Evolutionary conservation across 2,888 invertebrate genomes (phyloP), one percentile per base, ranked within the genome.

Genomic region (Margaritifera margaritifera): DNA sequence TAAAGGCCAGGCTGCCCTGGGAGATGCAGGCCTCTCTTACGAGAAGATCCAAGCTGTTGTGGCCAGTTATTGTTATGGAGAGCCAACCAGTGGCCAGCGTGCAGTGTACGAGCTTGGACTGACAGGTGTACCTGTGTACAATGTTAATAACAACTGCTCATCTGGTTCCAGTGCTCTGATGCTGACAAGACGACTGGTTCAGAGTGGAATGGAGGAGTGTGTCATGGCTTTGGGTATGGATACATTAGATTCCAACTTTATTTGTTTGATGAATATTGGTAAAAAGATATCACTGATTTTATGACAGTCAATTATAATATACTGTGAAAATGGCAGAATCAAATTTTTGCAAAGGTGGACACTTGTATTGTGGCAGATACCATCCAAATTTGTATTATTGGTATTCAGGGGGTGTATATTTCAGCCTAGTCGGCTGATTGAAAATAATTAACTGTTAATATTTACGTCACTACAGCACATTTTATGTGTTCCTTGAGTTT

Each of bases 101-200:
- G 97, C 97, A 0, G 91, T 98, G 6, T 99, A 99, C 90, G 94
- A 96, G 89, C 92, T 98, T 53, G 98, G 98, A 67, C 94, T 98
- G 93, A 84, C 80, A 52, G 87, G 87, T 50, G 78, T 87, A 54
- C 87, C 87, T 20, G 81, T 87, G 11, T 86, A 81, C 71, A 86
- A 87, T 75, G 86, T 86, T 59, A 87, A 87, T 69, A 87, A 87
- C 75, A 86, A 86, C 72, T 87, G 87, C 59, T 86, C 86, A 15
- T 86, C 87, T 4, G 87, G 85, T 3, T 86, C 86, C 18, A 79
- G 81, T 62, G 87, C 85, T 3, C 74, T 87, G 19, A 84, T 86
- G 84, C 71, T 87, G 75, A 86, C 87, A 18, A 63, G 83, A 4
- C 66, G 80, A 24, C 65, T 86, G 20, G 68, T 86, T 15, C 80